Conservation (phyloP, 2,113 vertebrate genomes). For the Gobius niger region DNA sequence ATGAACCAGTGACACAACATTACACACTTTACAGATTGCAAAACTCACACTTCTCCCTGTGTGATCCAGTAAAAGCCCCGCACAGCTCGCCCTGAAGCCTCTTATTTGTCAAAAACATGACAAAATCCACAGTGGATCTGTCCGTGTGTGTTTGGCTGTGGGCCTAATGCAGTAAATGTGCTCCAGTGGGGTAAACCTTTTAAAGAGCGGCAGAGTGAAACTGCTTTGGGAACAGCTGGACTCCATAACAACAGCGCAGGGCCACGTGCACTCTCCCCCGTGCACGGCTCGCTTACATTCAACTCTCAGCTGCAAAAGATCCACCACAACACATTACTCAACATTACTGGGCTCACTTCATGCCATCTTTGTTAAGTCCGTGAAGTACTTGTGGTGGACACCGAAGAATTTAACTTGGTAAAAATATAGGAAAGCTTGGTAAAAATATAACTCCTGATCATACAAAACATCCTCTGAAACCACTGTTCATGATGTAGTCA, state of each 20-base stretch:
- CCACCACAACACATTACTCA: background rate
- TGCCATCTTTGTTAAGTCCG: no score
- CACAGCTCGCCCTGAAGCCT: background rate
- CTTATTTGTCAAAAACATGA: constrained; percentile 16
- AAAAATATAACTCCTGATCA: no score
- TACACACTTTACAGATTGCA: background rate
- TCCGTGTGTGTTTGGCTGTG: background rate
- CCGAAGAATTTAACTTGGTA: no score
- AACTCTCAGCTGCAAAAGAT: constrained; percentile 1
- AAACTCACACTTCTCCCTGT: background rate
- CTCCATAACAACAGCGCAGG: constrained; percentile 22
- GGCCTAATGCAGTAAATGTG: constrained; percentile 10
- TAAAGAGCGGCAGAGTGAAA: constrained; percentile 36
- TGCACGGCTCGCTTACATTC: constrained; percentile 21
- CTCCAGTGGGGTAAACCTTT: constrained; percentile 38
- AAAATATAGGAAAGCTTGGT: no score
- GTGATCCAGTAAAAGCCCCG: background rate
- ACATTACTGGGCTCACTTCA: background rate
- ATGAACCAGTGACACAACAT: no score
- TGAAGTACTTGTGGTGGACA: no score
- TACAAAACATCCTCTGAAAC: no score
- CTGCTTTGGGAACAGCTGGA: constrained; percentile 37
- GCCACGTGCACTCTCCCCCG: constrained; percentile 1
- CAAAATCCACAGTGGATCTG: constrained; percentile 6
- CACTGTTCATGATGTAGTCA: no score